These are phyloP conservation scores for Ophion costatus DNA, from an alignment of 2,888 invertebrate species.

Conservation along the genomic window DNA sequence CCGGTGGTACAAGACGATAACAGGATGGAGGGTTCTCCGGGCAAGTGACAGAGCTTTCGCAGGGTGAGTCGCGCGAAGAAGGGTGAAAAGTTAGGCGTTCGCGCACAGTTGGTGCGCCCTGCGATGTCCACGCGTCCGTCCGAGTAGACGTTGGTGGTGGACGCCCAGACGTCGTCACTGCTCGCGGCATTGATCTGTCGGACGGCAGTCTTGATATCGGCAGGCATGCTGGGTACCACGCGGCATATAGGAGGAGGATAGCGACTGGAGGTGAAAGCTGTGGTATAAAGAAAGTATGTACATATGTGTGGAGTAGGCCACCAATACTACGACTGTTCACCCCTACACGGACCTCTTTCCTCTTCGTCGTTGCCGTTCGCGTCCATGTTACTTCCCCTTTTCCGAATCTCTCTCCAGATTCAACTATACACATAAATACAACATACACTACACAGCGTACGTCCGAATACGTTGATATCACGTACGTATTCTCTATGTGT, in stretches of 20 bases:
- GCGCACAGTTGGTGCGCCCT: constrained; percentile 65
- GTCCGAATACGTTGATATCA: constrained; percentile 14
- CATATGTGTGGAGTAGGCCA: constrained; percentile 27
- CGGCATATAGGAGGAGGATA: constrained; percentile 25
- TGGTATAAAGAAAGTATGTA: constrained; percentile 21
- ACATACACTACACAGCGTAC: neutral
- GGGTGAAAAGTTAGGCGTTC: constrained; percentile 50
- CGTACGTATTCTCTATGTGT: constrained; percentile 20
- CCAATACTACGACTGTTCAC: constrained; percentile 34
- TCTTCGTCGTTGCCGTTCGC: constrained; percentile 59
- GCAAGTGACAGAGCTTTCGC: constrained; percentile 19
- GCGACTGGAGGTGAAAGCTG: constrained; percentile 45
- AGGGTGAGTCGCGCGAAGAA: constrained; percentile 28
- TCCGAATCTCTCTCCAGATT: constrained; percentile 44
- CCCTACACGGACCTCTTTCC: constrained; percentile 42
- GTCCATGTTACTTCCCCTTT: constrained; percentile 48
- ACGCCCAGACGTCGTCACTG: constrained; percentile 81
- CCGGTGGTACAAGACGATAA: neutral
- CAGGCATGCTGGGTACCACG: constrained; percentile 69
- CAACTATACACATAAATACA: constrained; percentile 43
- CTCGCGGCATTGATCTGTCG: constrained; percentile 83
- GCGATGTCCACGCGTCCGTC: constrained; percentile 75
- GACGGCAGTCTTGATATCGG: constrained; percentile 82
- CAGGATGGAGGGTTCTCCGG: constrained; percentile 7
- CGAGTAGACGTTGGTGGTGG: constrained; percentile 75